Evolutionary conservation across 2,888 invertebrate genomes (phyloP).

Genomic region (Unio pictorum): DNA sequence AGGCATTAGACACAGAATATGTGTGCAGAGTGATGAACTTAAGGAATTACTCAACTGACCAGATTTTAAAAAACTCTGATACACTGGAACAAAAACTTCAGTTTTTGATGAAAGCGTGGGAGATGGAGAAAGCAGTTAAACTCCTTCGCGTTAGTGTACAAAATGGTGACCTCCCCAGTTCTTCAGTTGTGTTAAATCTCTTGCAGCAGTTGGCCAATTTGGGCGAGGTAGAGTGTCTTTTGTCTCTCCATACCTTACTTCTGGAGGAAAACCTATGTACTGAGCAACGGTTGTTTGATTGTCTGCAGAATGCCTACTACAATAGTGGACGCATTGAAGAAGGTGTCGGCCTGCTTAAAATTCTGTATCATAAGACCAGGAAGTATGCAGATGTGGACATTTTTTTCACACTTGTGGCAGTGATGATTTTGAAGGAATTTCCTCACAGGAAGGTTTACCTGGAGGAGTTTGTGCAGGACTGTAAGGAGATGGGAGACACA

Average conservation of each 20-base stretch:
- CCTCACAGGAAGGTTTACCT: constrained; percentile 25
- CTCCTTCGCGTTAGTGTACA: constrained; percentile 18
- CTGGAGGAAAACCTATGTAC: constrained; percentile 28
- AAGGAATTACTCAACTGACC: no score
- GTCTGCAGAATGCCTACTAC: constrained; percentile 38
- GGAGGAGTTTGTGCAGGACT: constrained; percentile 28
- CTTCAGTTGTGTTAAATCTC: constrained; percentile 25
- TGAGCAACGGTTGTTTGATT: constrained; percentile 24
- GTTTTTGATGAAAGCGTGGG: constrained; percentile 35
- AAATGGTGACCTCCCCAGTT: constrained; percentile 21
- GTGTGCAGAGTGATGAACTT: no score
- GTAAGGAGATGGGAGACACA: constrained; percentile 11
- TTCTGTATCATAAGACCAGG: constrained; percentile 30
- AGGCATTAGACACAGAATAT: no score
- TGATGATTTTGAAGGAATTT: constrained; percentile 33
- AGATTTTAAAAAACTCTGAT: no score
- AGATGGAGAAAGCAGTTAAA: constrained; percentile 33
- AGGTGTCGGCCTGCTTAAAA: constrained; percentile 28
- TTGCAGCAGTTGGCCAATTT: constrained; percentile 37
- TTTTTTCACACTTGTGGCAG: constrained; percentile 32
- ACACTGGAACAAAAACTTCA: constrained; percentile 27
- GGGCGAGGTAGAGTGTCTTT: constrained; percentile 36
- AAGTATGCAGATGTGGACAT: constrained; percentile 32
- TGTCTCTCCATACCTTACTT: constrained; percentile 33
- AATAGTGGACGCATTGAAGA: constrained; percentile 42